A percentile compares a stretch with the other conserved stretches of the same genome.
These are phyloP conservation scores for Cepaea nemoralis DNA, from an alignment of 1,140 invertebrate species.

Conservation along the genomic window DNA sequence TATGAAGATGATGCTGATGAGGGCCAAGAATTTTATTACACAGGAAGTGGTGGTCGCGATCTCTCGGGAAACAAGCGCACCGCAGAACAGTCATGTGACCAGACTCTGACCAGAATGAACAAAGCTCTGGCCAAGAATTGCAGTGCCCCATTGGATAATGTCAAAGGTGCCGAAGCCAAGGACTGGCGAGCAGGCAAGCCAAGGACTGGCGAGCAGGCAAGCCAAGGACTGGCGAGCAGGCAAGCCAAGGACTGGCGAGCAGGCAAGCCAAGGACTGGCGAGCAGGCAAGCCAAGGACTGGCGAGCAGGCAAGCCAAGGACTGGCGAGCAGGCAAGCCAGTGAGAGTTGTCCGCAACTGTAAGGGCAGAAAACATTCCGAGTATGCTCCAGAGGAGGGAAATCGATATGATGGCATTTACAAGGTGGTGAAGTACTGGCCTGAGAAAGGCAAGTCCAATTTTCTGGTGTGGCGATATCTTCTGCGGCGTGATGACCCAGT, in stretches of 20 bases:
- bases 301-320: too few relatives aligned
- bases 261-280: too few relatives aligned
- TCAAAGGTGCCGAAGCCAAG: slow-evolving; percentile 80
- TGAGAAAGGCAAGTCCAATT: slow-evolving; percentile 84
- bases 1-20: slow-evolving; percentile 88
- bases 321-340: too few relatives aligned
- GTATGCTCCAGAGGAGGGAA: slow-evolving; percentile 84
- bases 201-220: too few relatives aligned
- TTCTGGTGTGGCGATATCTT: slow-evolving; percentile 85
- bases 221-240: too few relatives aligned
- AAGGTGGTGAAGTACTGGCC: slow-evolving; percentile 87
- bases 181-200: slow-evolving; percentile 84
- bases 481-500: slow-evolving; percentile 83
- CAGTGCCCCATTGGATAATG: slow-evolving; percentile 78
- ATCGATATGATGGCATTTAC: slow-evolving; percentile 75
- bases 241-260: too few relatives aligned
- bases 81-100: slow-evolving; percentile 85
- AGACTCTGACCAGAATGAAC: slow-evolving; percentile 83
- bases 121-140: slow-evolving; percentile 86
- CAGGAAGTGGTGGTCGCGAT: slow-evolving; percentile 86
- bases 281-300: too few relatives aligned
- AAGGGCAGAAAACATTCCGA: slow-evolving; percentile 82
- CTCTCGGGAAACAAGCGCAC: slow-evolving; percentile 86
- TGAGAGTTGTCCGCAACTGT: slow-evolving; percentile 84
- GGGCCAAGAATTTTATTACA: slow-evolving; percentile 87